Conservation (phyloP, 2,113 vertebrate species). For the Sturnus vulgaris region DNA sequence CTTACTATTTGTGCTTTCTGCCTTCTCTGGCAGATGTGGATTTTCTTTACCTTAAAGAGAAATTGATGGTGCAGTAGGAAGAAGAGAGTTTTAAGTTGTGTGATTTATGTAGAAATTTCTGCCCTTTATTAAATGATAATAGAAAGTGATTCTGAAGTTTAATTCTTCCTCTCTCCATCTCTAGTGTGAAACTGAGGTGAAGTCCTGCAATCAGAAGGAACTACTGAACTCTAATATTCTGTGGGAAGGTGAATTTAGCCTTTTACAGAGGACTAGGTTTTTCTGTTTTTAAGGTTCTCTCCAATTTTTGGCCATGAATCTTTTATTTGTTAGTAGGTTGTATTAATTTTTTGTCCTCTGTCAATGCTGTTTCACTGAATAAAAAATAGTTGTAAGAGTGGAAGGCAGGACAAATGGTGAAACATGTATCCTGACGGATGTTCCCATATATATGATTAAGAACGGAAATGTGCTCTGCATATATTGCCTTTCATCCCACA, state of each 20-base stretch:
- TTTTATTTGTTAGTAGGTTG: background rate
- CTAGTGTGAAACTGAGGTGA: background rate
- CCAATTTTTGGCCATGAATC: background rate
- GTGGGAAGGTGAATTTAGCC: background rate
- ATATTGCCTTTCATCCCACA: constrained; percentile 10
- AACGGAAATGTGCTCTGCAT: background rate
- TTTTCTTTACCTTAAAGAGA: background rate
- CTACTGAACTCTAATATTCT: background rate
- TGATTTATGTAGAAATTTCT: background rate
- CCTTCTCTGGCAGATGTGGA: background rate
- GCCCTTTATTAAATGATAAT: background rate
- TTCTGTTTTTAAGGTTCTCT: background rate
- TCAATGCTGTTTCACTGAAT: background rate
- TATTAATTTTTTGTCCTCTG: background rate
- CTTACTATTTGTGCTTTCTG: background rate
- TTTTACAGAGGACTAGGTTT: background rate
- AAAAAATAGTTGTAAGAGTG: background rate
- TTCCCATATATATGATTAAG: background rate
- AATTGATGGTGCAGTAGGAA: background rate
- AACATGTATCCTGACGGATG: background rate
- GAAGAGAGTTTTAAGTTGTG: background rate
- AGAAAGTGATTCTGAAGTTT: background rate
- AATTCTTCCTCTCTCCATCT: background rate
- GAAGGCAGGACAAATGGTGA: background rate
- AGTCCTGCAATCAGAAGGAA: background rate